Conservation (phyloP, 2,888 invertebrate species). For the Alentia gelatinosa region DNA sequence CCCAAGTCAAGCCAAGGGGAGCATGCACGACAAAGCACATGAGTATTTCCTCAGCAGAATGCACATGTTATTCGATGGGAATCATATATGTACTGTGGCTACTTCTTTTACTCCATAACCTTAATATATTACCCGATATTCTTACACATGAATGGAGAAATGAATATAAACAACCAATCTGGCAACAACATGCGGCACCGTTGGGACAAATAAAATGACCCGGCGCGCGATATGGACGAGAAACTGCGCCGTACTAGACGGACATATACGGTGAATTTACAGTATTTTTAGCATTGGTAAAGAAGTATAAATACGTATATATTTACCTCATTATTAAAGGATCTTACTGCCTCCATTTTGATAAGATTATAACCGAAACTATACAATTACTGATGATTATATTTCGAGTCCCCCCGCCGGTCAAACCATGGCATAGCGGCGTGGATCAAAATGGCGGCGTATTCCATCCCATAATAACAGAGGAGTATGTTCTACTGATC, state of each 20-base stretch:
- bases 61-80: too few relatives aligned
- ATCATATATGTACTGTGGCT: too few relatives aligned
- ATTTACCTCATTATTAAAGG: constrained; percentile 56
- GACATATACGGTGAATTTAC: neutral
- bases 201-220: neutral
- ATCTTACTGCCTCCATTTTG: constrained; percentile 56
- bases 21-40: too few relatives aligned
- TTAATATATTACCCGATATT: too few relatives aligned
- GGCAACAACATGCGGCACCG: neutral
- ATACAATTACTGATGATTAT: neutral
- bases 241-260: neutral
- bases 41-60: too few relatives aligned
- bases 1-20: too few relatives aligned
- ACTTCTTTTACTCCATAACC: too few relatives aligned
- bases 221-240: neutral
- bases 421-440: constrained; percentile 59
- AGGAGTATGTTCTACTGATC: neutral
- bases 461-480: constrained; percentile 66
- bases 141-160: too few relatives aligned
- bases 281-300: neutral
- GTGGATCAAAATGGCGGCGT: constrained; percentile 72
- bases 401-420: neutral
- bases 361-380: neutral
- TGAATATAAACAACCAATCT: neutral
- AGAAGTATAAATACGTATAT: neutral